These are phyloP conservation scores for Luehdorfia chinensis DNA, from an alignment of 1,140 invertebrate species.

Conservation along the genomic window DNA sequence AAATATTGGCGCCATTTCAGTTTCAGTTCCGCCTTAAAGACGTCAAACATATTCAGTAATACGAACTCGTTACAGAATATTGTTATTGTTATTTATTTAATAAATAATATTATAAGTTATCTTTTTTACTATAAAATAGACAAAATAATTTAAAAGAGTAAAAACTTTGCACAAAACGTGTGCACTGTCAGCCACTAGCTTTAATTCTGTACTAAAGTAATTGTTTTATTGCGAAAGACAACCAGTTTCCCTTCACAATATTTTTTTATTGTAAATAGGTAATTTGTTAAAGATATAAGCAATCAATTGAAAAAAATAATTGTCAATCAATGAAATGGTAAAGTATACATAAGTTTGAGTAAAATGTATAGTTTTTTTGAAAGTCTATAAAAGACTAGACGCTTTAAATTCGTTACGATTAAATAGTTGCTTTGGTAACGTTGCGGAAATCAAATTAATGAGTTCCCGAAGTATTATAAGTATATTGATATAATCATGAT, in stretches of 20 bases:
- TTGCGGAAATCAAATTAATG: no score
- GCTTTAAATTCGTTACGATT: no score
- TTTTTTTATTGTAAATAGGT: conserved; percentile 34
- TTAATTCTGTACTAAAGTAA: conserved; percentile 39
- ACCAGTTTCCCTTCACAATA: conserved; percentile 49
- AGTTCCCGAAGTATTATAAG: no score
- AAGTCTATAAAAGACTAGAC: no score
- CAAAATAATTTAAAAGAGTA: not conserved
- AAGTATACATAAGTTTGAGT: no score
- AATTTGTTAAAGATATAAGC: conserved; percentile 24
- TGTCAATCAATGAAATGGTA: conserved; percentile 23
- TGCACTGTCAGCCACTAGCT: conserved; percentile 36
- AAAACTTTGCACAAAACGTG: conserved; percentile 29
- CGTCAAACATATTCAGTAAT: conserved; percentile 49
- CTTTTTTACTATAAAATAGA: not conserved
- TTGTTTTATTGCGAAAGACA: conserved; percentile 17
- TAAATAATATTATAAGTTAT: no score
- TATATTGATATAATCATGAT: no score
- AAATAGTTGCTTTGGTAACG: no score
- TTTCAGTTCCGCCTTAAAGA: conserved; percentile 42
- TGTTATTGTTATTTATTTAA: conserved; percentile 22
- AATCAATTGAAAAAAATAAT: conserved; percentile 27
- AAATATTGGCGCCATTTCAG: conserved; percentile 71
- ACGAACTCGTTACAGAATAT: no score
- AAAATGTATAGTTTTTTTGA: not conserved